Evolutionary conservation across 2,113 vertebrate species (phyloP), one percentile per base, ranked within the genome.

Genomic region (Oreochromis niloticus): DNA sequence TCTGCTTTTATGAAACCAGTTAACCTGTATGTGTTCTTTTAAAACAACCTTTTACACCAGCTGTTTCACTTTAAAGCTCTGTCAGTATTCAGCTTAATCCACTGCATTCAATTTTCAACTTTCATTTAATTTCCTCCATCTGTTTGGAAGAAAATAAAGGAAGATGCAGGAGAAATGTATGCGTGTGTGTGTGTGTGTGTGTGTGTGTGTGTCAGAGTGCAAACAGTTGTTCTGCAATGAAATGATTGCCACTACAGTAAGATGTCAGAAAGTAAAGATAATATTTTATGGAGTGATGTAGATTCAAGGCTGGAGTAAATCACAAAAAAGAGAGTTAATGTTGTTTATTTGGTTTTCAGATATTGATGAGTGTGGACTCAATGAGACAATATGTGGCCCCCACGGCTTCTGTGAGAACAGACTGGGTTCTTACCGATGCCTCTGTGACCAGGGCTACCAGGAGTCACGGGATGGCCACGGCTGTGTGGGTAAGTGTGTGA

Each of bases 401-500:
- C 97, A 97, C 0, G 98, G 98, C 14, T 97, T 97, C 95, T 99
- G 98, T 95, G 98, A 99, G 93, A 99, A 99, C 93, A 96, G 95
- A 85, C 96, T 96, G 66, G 99, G 98, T 22, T 98, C 98, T 43
- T 99, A 97, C 96, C 95, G 93, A 81, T 99, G 99, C 89, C 97
- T 98, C 83, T 99, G 99, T 94, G 98, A 99, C 95, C 97, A 97
- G 59, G 98, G 98, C 59, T 99, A 97, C 94, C 97, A 98, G 91
- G 97, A 98, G 90, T 82, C 96, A 4, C 96, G 95, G 91, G 97
- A 98, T 32, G 97, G 97, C 43, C 95, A 94, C 3, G 96, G 97
- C 63, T 99, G 99, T 93, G 96, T 96, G n/a, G 99, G 99, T 99
- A 95, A 96, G 98, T 88, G 36, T 94, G 71, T 30, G 43, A 75